Evolutionary conservation across 2,113 vertebrate species (phyloP).

Genomic region (Tychaedon coryphoeus): DNA sequence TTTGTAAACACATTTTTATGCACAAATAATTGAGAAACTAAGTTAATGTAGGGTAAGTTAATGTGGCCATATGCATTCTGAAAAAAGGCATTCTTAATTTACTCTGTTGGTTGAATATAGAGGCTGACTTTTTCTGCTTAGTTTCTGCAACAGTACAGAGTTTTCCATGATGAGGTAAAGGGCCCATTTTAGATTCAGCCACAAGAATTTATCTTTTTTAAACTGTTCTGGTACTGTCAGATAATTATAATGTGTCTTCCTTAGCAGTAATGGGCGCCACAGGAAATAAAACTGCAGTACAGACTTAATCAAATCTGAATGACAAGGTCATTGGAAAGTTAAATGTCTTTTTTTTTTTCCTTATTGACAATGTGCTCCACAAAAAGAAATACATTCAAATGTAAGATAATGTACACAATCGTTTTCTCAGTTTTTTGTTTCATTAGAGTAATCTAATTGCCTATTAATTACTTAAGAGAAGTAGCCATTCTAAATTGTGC

Average conservation of each 20-base stretch:
- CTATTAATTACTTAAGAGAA: constrained; percentile 44
- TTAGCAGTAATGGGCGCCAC: constrained; percentile 43
- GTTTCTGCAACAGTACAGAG: not conserved
- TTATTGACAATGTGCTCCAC: not conserved
- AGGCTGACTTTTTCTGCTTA: not conserved
- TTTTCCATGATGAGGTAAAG: not conserved
- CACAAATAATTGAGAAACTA: not conserved
- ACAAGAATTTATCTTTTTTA: not conserved
- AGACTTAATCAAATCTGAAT: constrained; percentile 64
- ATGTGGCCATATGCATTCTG: not conserved
- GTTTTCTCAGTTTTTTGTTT: constrained; percentile 36
- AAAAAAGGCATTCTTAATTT: not conserved
- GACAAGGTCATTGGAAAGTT: constrained; percentile 69
- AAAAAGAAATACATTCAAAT: constrained; percentile 29
- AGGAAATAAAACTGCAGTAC: constrained; percentile 56
- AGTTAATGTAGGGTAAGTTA: not conserved
- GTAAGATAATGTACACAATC: constrained; percentile 7
- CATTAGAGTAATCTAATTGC: constrained; percentile 25
- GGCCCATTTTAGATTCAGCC: constrained; percentile 13
- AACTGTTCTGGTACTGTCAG: not conserved
- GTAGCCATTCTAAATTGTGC: not conserved
- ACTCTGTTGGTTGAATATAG: not conserved
- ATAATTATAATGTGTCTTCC: constrained; percentile 61
- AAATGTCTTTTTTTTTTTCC: constrained; percentile 27
- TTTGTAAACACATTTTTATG: not conserved